These are phyloP conservation scores for Lasioglossum lativentre DNA, from an alignment of 2,888 invertebrate species.

Conservation along the genomic window DNA sequence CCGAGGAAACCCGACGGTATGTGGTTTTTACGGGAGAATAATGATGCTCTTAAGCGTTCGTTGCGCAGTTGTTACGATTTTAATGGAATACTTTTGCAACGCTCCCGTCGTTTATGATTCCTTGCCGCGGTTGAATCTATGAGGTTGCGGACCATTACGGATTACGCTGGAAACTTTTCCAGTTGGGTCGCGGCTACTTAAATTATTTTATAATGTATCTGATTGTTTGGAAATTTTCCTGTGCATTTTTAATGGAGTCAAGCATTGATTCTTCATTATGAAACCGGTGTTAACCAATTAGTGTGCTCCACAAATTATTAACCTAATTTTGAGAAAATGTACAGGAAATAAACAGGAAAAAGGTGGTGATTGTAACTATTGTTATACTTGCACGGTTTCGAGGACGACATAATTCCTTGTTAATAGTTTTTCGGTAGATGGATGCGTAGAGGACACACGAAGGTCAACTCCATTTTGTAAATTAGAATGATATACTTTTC, in stretches of 20 bases:
- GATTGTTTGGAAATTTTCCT: not conserved
- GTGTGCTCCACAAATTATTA: too few relatives aligned
- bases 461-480: too few relatives aligned
- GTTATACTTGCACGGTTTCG: not conserved
- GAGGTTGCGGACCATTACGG: not conserved
- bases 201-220: not conserved
- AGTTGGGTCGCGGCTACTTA: not conserved
- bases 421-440: too few relatives aligned
- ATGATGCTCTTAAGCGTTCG: conserved; percentile 21
- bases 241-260: not conserved
- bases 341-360: not conserved
- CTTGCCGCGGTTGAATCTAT: not conserved
- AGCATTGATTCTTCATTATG: too few relatives aligned
- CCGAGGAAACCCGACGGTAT: not conserved
- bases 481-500: too few relatives aligned
- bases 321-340: not conserved
- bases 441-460: too few relatives aligned
- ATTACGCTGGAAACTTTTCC: not conserved
- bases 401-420: too few relatives aligned
- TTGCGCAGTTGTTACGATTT: conserved; percentile 14
- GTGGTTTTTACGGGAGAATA: conserved; percentile 15
- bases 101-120: not conserved
- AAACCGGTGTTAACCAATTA: too few relatives aligned
- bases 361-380: not conserved
- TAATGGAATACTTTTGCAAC: conserved; percentile 1